Evolutionary conservation across 2,797 vertebrate species (phyloP), one percentile per base, ranked within the genome.

Genomic region (Alosa sapidissima): DNA sequence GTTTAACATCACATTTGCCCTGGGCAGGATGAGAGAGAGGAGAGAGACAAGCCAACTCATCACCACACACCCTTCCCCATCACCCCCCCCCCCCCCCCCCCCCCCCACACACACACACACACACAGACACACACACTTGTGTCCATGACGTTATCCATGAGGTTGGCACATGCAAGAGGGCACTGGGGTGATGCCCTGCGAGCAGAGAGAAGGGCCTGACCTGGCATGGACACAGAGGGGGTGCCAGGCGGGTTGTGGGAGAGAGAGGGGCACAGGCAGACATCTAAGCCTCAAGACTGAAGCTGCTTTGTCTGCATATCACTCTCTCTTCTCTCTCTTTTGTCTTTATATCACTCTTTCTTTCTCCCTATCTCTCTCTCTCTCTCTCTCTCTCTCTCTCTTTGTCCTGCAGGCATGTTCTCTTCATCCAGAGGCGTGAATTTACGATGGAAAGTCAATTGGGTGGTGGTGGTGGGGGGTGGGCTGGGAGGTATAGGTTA

Each of bases 351-450:
- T 72, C 9, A 36, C 65, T 36, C 62, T 33, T 24, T 65, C 10
- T 28, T 1, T 65, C 60, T 28, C n/a, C 28, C 60, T 28, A 9
- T 65, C 33, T 45, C 33, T 72, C 62, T 72, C 28, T 68, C n/a
- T 68, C 24, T 75, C 28, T 75, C 24, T 68, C 68, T 45, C 13
- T 8, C 36, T 21, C 36, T 90, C 86, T 90, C 84, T 89, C 82
- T 84, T 85, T 86, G 41, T 89, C 90, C 88, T 89, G 81, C 68
- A 86, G 89, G 90, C 87, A 78, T 83, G 87, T 88, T 89, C 82
- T 86, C 90, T 82, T 81, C 82, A 81, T 86, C 51, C 72, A 81
- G 58, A 84, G 82, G 55, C 48, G 85, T 87, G 81, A 87, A 87
- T 89, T 87, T 86, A 89, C 45, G 60, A 89, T 65, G 86, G 85